phyloP scores from a whole-genome alignment of 2,113 vertebrate species.

The Ageneiosus marmoratus region DNA sequence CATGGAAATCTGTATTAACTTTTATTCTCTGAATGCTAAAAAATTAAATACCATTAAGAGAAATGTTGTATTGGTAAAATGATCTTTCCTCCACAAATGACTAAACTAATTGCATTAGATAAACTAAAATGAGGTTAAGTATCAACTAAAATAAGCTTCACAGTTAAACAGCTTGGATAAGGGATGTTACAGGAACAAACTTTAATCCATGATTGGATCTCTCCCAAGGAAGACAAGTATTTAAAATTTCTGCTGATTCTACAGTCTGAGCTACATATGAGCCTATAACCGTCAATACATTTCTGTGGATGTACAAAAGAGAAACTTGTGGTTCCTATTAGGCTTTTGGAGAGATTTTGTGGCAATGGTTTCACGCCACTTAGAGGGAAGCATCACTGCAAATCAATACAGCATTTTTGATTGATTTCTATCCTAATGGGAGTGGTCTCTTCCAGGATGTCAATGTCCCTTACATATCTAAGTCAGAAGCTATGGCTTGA shows the following conservation, averaged over 20 bases:
- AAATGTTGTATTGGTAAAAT: not conserved
- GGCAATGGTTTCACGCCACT: no score
- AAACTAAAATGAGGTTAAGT: not conserved
- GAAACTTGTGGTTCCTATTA: no score
- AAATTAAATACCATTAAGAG: not conserved
- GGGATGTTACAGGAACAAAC: not conserved
- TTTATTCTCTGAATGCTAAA: not conserved
- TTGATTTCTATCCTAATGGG: no score
- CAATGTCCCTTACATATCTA: no score
- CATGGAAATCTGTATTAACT: not conserved
- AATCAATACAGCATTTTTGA: no score
- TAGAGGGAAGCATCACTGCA: no score
- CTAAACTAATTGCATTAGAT: not conserved
- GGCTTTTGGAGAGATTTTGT: no score
- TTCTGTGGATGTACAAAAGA: no score
- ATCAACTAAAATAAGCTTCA: not conserved
- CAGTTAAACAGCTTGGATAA: not conserved
- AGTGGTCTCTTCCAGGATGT: no score
- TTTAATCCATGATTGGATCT: slow-evolving; percentile 2
- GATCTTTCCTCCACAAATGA: not conserved
- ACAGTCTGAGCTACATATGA: no score
- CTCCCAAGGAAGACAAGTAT: not conserved
- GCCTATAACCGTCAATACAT: no score
- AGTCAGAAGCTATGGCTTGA: no score
- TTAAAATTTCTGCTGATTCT: not conserved